A percentile compares a stretch with the other conserved stretches of the same genome.
Conservation (phyloP, 2,797 vertebrate genomes). For the Staurois parvus region DNA sequence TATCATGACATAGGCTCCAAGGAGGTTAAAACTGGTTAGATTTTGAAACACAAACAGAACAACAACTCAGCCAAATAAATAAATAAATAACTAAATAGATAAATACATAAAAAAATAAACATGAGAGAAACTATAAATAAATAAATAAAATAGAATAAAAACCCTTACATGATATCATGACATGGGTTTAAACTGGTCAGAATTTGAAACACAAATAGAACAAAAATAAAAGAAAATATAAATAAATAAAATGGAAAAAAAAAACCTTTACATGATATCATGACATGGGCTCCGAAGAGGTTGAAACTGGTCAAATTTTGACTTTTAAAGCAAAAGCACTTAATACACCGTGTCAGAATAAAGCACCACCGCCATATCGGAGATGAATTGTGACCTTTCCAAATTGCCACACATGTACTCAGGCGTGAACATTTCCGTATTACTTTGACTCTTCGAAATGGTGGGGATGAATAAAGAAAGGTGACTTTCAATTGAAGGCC, state of each 20-base stretch:
- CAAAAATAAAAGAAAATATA: neutral
- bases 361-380: neutral
- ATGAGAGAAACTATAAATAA: no score
- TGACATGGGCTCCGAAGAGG: neutral
- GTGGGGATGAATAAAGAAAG: neutral
- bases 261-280: neutral
- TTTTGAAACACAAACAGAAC: no score
- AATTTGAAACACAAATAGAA: neutral
- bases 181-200: neutral
- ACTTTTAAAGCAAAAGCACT: slow-evolving; percentile 18
- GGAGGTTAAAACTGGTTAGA: no score
- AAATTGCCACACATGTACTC: slow-evolving; percentile 13
- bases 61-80: no score
- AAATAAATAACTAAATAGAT: no score
- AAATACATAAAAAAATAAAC: no score
- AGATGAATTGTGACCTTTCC: slow-evolving; percentile 29
- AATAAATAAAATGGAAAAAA: neutral
- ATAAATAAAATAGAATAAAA: neutral
- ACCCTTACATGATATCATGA: neutral
- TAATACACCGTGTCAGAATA: neutral
- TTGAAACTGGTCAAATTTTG: neutral
- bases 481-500: neutral
- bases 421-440: slow-evolving; percentile 3
- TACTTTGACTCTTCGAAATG: slow-evolving; percentile 2
- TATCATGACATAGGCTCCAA: no score